Percentiles rank a stretch among this genome's conserved stretches.
These are phyloP conservation scores for Nebria ingens DNA, from an alignment of 1,140 invertebrate species.

Conservation along the genomic window DNA sequence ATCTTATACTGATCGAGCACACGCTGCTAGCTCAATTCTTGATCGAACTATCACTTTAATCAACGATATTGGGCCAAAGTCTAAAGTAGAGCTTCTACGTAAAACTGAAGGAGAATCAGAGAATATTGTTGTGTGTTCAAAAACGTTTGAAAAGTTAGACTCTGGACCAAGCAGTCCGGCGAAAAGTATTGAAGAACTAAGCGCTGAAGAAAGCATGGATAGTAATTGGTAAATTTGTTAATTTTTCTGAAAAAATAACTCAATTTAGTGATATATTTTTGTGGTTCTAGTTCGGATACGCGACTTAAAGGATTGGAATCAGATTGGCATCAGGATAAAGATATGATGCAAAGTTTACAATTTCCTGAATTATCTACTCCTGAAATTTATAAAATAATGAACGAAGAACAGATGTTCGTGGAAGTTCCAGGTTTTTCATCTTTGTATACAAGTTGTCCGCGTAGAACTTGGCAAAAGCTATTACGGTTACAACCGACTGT, in stretches of 20 bases:
- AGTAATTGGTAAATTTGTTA: constrained; percentile 35
- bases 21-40: background rate
- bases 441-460: constrained; percentile 58
- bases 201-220: constrained; percentile 34
- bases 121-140: constrained; percentile 39
- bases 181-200: constrained; percentile 23
- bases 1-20: constrained; percentile 23
- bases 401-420: constrained; percentile 50
- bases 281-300: background rate
- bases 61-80: constrained; percentile 49
- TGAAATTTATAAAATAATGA: constrained; percentile 44
- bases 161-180: constrained; percentile 50
- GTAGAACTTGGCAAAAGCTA: constrained; percentile 55
- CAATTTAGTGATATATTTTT: background rate
- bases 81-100: constrained; percentile 43
- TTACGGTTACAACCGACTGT: constrained; percentile 50
- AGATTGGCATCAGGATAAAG: constrained; percentile 9
- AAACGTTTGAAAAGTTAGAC: constrained; percentile 43
- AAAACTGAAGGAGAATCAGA: constrained; percentile 39
- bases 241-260: background rate
- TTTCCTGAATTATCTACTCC: constrained; percentile 42
- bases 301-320: background rate
- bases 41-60: constrained; percentile 35
- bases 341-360: constrained; percentile 29
- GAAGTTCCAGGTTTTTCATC: constrained; percentile 55